Conservation (phyloP, 2,113 vertebrate genomes). For the Puntigrus tetrazona region DNA sequence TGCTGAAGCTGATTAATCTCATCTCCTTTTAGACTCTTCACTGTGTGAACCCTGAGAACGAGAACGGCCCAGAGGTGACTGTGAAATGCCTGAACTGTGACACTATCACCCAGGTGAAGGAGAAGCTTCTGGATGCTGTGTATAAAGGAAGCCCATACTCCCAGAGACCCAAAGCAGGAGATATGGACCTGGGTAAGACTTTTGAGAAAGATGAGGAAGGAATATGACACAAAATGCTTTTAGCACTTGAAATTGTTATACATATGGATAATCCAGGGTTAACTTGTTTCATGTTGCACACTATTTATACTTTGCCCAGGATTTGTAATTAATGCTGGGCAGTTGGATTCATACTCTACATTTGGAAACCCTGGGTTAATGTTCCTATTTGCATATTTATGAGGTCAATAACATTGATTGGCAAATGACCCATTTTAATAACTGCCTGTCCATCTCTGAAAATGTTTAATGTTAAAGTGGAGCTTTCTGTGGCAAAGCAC, state of each 20-base stretch:
- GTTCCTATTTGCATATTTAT: constrained; percentile 25
- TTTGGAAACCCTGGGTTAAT: constrained; percentile 5
- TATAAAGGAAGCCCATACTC: constrained; percentile 98
- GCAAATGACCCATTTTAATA: constrained; percentile 1
- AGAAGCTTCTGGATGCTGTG: constrained; percentile 93
- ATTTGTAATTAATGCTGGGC: constrained; percentile 18
- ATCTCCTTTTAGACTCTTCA: constrained; percentile 83
- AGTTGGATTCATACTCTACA: not conserved
- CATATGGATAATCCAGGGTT: not conserved
- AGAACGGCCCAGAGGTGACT: constrained; percentile 88
- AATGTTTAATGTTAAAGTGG: not conserved
- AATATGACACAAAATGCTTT: too few species aligned
- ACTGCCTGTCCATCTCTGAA: not conserved
- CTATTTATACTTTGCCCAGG: not conserved
- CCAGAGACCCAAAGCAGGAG: constrained; percentile 90
- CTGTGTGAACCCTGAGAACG: constrained; percentile 95
- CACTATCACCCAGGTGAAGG: constrained; percentile 97
- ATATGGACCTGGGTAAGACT: constrained; percentile 94
- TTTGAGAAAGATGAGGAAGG: not conserved
- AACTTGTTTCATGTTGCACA: not conserved
- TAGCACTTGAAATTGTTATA: not conserved
- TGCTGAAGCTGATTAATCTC: not conserved
- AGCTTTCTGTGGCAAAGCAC: not conserved
- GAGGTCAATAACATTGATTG: constrained; percentile 18
- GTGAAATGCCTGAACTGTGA: constrained; percentile 97